Conservation (phyloP, 2,797 vertebrate genomes). For the Lacerta agilis region DNA sequence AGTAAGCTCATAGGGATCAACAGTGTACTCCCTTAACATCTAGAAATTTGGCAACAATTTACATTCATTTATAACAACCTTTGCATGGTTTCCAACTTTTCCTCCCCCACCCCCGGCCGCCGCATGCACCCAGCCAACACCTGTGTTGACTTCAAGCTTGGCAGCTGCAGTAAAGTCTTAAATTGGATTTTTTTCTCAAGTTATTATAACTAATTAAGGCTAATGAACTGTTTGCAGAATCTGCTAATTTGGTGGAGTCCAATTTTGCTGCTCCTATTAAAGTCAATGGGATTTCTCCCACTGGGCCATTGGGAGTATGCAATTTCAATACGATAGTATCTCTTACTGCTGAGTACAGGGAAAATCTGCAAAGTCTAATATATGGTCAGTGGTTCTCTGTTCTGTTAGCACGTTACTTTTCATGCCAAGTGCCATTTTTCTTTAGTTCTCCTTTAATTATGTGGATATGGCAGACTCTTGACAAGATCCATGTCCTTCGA, state of each 20-base stretch:
- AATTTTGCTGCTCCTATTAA: conserved; percentile 27
- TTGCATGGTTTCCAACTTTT: conserved; percentile 19
- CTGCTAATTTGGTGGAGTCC: conserved; percentile 31
- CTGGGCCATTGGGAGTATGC: conserved; percentile 17
- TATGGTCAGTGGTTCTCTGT: conserved; percentile 10
- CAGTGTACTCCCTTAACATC: not conserved
- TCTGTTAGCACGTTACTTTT: conserved; percentile 2
- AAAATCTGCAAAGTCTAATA: conserved; percentile 1
- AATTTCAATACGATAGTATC: conserved; percentile 25
- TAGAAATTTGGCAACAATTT: conserved; percentile 13
- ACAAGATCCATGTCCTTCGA: conserved; percentile 29
- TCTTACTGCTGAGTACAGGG: conserved; percentile 1
- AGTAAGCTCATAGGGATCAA: not conserved
- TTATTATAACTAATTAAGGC: conserved; percentile 33
- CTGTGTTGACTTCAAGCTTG: conserved; percentile 24
- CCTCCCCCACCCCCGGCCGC: not conserved
- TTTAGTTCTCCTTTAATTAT: conserved; percentile 6
- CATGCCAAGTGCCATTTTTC: not conserved
- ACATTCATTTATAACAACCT: not conserved
- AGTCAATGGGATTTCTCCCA: conserved; percentile 18
- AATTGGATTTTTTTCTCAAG: conserved; percentile 30
- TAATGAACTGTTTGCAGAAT: conserved; percentile 37
- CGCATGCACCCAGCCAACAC: not conserved
- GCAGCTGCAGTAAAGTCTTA: conserved; percentile 44
- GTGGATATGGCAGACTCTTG: conserved; percentile 29